Evolutionary conservation across 2,113 vertebrate species (phyloP), one percentile per base, ranked within the genome.

Genomic region (Engraulis encrasicolus): DNA sequence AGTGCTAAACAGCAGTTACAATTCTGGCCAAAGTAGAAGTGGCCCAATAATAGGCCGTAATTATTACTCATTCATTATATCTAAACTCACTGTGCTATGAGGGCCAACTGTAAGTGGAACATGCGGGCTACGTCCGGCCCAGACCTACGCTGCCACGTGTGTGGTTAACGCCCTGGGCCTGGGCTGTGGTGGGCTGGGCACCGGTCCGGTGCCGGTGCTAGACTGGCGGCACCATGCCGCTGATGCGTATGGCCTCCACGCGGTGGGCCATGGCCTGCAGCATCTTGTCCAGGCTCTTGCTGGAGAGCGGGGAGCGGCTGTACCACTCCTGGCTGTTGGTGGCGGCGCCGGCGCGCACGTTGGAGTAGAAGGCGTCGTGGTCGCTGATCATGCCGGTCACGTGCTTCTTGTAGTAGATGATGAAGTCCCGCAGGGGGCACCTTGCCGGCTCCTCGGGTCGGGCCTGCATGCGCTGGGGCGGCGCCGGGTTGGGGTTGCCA

Each of bases 261-360:
- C 78, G 66, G 37, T 88, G 87, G 6, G 0, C 38, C 23, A 93
- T 82, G 6, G 0, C 17, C 71, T 83, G 79, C 50, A 90, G 0
- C 0, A 90, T 85, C 54, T 85, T 89, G 14, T 80, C 23, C 0
- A 87, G 86, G 54, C 27, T 23, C 1, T 0, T 0, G 23, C 31
- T 31, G 61, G 82, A 19, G 81, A 92, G 78, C 0, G 87, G 2
- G 49, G 79, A 88, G 0, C 37, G 85, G 4, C n/a, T 50, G 89
- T 89, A 92, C 92, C 91, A 92, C 36, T 23, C 37, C 6, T 2
- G 2, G 36, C 36, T 6, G 1, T 36, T 0, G 4, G 19, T 36
- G 36, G 20, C 2, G 11, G 7, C 52, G 4, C 34, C 23, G 34
- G 37, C 17, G 37, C 37, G 61, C 61, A 0, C 1, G 20, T 31